Evolutionary conservation across 2,113 vertebrate genomes (phyloP).

Genomic region (Columba livia): DNA sequence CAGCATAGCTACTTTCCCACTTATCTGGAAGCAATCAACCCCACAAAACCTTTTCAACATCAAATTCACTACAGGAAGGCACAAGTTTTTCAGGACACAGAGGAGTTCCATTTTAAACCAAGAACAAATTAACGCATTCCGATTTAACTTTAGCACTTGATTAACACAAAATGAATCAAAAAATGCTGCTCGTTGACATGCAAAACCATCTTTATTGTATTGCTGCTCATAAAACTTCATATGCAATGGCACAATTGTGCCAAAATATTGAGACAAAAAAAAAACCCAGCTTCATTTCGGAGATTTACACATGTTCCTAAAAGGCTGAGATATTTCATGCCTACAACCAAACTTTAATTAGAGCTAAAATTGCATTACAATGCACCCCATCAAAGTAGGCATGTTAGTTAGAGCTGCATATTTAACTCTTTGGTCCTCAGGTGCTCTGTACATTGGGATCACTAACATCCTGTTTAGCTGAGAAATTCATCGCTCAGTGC

Average conservation of each 20-base stretch:
- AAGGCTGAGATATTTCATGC: constrained; percentile 27
- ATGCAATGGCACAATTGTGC: neutral
- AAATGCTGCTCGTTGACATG: constrained; percentile 33
- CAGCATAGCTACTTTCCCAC: neutral
- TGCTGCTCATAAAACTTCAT: constrained; percentile 55
- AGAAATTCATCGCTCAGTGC: neutral
- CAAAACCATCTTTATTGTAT: constrained; percentile 19
- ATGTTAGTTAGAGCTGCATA: neutral
- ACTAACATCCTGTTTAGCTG: neutral
- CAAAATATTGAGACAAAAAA: constrained; percentile 45
- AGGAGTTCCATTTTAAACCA: constrained; percentile 6
- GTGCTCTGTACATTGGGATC: neutral
- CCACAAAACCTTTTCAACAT: constrained; percentile 22
- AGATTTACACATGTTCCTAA: constrained; percentile 53
- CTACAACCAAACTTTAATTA: constrained; percentile 54
- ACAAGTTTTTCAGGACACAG: neutral
- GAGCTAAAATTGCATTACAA: constrained; percentile 22
- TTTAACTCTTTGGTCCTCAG: constrained; percentile 2
- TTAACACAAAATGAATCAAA: constrained; percentile 50
- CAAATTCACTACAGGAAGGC: neutral
- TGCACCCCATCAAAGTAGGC: neutral
- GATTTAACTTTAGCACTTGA: constrained; percentile 13
- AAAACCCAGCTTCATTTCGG: neutral
- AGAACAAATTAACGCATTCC: neutral
- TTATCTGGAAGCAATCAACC: constrained; percentile 48